A percentile compares a stretch with the other conserved stretches of the same genome.
Conservation (phyloP, 37 sponge, comb jelly and placozoan genomes). For the Eunapius fragilis region DNA sequence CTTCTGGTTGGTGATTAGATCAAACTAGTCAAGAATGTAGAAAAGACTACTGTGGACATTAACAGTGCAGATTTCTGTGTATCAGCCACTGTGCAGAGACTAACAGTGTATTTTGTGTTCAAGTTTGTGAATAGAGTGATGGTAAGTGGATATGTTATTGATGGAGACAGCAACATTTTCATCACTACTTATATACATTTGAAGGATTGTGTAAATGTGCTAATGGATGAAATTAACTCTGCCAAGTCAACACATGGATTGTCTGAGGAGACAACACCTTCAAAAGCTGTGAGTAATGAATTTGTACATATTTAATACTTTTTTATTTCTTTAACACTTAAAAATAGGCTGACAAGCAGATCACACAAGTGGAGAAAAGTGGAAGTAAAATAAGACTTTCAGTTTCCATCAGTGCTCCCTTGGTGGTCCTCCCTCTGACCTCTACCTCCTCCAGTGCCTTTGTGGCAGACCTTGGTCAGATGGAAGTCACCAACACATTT, state of each 20-base stretch:
- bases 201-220: background rate
- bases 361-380: too few relatives aligned
- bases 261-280: background rate
- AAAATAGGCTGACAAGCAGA: too few relatives aligned
- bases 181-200: background rate
- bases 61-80: slow-evolving; percentile 21
- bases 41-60: slow-evolving; percentile 10
- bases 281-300: background rate
- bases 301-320: too few relatives aligned
- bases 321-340: too few relatives aligned
- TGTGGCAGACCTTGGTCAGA: too few relatives aligned
- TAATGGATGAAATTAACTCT: background rate
- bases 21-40: background rate
- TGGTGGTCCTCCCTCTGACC: too few relatives aligned
- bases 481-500: too few relatives aligned
- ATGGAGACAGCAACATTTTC: background rate
- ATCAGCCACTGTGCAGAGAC: slow-evolving; percentile 19
- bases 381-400: too few relatives aligned
- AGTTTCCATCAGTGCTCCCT: too few relatives aligned
- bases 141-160: background rate
- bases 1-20: background rate
- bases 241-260: background rate
- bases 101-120: slow-evolving; percentile 32
- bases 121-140: slow-evolving; percentile 38
- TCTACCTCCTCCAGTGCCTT: too few relatives aligned